Conservation (phyloP, 2,113 vertebrate genomes). For the Notiomystis cincta region DNA sequence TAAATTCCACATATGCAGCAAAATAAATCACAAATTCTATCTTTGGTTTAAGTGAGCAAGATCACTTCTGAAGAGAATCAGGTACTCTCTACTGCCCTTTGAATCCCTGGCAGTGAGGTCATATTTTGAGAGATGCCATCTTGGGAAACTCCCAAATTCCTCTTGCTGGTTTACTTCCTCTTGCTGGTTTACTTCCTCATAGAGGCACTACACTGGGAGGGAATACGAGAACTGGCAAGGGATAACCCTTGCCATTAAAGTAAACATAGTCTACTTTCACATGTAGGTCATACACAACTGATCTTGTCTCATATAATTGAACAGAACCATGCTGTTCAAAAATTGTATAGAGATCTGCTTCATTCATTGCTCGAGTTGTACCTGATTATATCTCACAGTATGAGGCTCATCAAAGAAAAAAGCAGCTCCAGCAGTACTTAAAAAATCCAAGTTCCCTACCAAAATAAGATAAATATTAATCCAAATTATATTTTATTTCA, state of each 20-base stretch:
- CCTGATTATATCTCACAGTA: background rate
- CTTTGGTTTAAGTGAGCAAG: background rate
- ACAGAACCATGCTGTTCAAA: background rate
- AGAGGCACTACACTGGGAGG: background rate
- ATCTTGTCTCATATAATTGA: background rate
- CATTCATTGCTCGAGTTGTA: background rate
- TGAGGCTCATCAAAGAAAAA: background rate
- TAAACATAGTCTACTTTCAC: background rate
- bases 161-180: background rate
- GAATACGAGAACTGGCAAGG: background rate
- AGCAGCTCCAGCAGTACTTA: background rate
- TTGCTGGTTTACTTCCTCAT: background rate
- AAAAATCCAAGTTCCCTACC: background rate
- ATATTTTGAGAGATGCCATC: background rate
- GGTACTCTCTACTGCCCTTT: background rate
- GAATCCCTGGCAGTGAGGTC: background rate
- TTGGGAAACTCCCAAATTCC: background rate
- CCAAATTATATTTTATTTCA: background rate
- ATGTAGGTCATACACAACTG: background rate
- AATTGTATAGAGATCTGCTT: background rate
- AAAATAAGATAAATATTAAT: background rate
- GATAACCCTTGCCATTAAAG: background rate
- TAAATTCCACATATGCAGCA: background rate
- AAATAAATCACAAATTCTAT: background rate
- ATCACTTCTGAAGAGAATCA: rapidly evolving